phyloP scores from a whole-genome alignment of 1,140 invertebrate species.

The Cydia fagiglandana region DNA sequence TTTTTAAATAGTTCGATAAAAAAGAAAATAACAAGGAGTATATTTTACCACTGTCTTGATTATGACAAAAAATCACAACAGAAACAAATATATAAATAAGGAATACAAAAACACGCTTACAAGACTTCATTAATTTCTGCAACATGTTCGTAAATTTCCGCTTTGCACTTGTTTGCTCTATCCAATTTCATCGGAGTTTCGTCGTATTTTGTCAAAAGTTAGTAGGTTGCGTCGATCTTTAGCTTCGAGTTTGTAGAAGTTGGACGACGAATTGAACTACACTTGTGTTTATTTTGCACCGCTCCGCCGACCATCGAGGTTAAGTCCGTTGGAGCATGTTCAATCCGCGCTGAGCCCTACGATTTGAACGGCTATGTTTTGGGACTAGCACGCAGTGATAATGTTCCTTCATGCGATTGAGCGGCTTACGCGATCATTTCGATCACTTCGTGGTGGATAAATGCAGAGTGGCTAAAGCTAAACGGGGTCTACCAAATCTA shows the following conservation, averaged over 20 bases:
- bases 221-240: background rate
- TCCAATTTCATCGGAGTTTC: background rate
- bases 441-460: background rate
- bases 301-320: conserved; percentile 11
- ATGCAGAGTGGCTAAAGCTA: background rate
- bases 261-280: background rate
- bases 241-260: background rate
- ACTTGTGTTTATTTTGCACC: conserved; percentile 15
- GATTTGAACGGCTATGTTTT: background rate
- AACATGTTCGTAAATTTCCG: conserved; percentile 2
- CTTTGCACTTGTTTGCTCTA: background rate
- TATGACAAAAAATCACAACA: background rate
- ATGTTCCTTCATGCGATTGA: background rate
- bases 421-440: background rate
- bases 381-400: background rate
- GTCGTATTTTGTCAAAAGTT: conserved; percentile 10
- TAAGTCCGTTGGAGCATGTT: conserved; percentile 3
- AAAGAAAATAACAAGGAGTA: background rate
- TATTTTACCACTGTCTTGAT: background rate
- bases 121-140: background rate
- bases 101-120: background rate
- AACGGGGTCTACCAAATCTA: background rate
- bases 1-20: background rate
- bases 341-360: conserved; percentile 21
- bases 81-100: background rate